Percentiles rank a stretch among this genome's conserved stretches.
phyloP scores from a whole-genome alignment of 2,888 invertebrate species.

The Tanaodytes sp. region DNA sequence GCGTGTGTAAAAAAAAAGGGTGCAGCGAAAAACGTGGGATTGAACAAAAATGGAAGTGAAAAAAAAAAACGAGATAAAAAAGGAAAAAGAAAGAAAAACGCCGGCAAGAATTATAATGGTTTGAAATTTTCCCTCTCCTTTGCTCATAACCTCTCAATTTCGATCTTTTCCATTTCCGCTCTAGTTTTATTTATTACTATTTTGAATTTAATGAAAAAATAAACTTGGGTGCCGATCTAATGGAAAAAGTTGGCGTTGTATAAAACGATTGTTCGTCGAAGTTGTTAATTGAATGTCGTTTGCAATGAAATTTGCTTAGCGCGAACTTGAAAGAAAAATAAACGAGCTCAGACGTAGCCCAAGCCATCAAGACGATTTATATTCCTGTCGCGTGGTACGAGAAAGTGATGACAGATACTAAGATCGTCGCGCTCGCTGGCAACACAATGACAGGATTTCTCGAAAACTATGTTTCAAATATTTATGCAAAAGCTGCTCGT shows the following conservation, averaged over 20 bases:
- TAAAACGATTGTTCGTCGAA: slow-evolving; percentile 43
- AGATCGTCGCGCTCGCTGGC: slow-evolving; percentile 26
- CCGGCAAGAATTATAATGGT: too few relatives aligned
- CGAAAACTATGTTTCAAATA: slow-evolving; percentile 36
- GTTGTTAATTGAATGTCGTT: slow-evolving; percentile 46
- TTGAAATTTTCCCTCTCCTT: too few relatives aligned
- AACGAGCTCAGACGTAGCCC: slow-evolving; percentile 43
- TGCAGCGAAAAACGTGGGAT: too few relatives aligned
- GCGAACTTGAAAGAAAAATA: slow-evolving; percentile 41
- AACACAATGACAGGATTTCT: slow-evolving; percentile 37
- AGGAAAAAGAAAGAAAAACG: too few relatives aligned
- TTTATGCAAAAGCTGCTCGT: too few relatives aligned
- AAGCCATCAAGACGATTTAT: slow-evolving; percentile 47
- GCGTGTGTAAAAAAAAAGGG: not conserved
- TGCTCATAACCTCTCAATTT: too few relatives aligned
- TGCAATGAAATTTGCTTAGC: slow-evolving; percentile 43
- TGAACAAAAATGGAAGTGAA: too few relatives aligned
- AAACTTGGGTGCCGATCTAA: slow-evolving; percentile 20
- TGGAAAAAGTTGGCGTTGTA: slow-evolving; percentile 38
- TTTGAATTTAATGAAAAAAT: too few relatives aligned
- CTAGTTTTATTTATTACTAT: too few relatives aligned
- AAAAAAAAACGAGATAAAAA: too few relatives aligned
- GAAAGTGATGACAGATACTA: slow-evolving; percentile 52
- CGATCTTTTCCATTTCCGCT: slow-evolving; percentile 16
- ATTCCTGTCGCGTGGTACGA: slow-evolving; percentile 48